A percentile compares a stretch with the other conserved stretches of the same genome.
Conservation (phyloP, 92 coral and sea anemone species). For the Bergia sp. region DNA sequence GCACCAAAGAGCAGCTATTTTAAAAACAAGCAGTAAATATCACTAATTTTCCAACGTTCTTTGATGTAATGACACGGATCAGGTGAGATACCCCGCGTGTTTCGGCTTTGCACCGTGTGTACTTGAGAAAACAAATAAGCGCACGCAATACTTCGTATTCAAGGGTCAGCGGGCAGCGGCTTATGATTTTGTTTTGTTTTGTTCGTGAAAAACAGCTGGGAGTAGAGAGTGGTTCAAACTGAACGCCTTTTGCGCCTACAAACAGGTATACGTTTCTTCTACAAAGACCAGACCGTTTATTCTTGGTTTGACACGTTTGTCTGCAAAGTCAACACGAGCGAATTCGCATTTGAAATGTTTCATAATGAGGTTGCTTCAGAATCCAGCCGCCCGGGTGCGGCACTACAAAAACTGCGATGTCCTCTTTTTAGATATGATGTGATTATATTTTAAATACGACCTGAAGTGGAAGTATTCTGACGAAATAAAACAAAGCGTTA, state of each 20-base stretch:
- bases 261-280: background rate
- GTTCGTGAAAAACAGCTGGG: background rate
- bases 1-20: background rate
- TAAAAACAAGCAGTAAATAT: background rate
- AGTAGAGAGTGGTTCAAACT: background rate
- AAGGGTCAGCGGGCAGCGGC: conserved; percentile 6
- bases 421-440: too few relatives aligned
- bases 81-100: background rate
- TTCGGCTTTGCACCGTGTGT: background rate
- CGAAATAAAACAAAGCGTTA: background rate
- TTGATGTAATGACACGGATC: background rate
- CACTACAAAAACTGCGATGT: too few relatives aligned
- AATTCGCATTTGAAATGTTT: too few relatives aligned
- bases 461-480: too few relatives aligned
- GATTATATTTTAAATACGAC: too few relatives aligned
- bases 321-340: too few relatives aligned
- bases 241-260: background rate
- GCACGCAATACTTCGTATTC: background rate
- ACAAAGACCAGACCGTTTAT: background rate
- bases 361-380: too few relatives aligned
- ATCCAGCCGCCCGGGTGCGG: too few relatives aligned
- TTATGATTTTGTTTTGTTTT: too few relatives aligned
- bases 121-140: background rate
- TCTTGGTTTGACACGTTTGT: background rate
- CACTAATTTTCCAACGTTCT: background rate